These are phyloP conservation scores for Cremastinae sp. DNA, from an alignment of 2,888 invertebrate species.

Conservation along the genomic window DNA sequence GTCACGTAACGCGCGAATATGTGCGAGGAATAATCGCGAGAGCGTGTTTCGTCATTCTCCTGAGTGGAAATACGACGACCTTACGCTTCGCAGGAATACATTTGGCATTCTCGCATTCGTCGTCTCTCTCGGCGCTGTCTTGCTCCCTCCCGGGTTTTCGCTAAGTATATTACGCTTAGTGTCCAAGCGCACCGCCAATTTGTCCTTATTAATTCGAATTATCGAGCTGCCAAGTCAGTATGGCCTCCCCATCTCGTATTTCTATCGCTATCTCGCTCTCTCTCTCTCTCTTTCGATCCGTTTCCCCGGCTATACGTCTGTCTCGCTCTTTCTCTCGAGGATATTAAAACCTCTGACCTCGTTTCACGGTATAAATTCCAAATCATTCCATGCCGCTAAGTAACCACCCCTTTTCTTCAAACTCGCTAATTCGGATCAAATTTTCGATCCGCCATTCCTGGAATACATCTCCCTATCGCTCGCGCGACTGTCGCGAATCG, in stretches of 20 bases:
- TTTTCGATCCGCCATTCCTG: conserved; percentile 26
- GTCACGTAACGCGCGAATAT: conserved; percentile 37
- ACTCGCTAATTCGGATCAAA: conserved; percentile 8
- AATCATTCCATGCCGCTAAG: conserved; percentile 23
- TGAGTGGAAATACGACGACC: conserved; percentile 29
- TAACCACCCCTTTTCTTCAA: conserved; percentile 20
- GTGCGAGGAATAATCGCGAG: conserved; percentile 3
- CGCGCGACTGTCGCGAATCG: no score
- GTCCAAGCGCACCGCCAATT: conserved; percentile 74
- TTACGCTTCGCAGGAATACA: conserved; percentile 30
- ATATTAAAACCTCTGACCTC: conserved; percentile 79
- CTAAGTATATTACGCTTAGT: conserved; percentile 47
- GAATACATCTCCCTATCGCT: background rate
- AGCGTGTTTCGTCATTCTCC: conserved; percentile 36
- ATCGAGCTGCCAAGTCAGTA: conserved; percentile 76
- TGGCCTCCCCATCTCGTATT: conserved; percentile 60
- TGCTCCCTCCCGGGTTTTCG: background rate
- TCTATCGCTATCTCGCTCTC: background rate
- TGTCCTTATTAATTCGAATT: conserved; percentile 79
- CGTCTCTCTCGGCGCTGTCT: conserved; percentile 17
- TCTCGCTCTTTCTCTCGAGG: conserved; percentile 67
- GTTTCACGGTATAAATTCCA: conserved; percentile 58
- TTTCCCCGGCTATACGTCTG: no score
- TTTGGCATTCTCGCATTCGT: conserved; percentile 47
- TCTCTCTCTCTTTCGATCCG: conserved; percentile 39